These are phyloP conservation scores for Apamea epomidion DNA, from an alignment of 2,888 invertebrate species.

Conservation along the genomic window DNA sequence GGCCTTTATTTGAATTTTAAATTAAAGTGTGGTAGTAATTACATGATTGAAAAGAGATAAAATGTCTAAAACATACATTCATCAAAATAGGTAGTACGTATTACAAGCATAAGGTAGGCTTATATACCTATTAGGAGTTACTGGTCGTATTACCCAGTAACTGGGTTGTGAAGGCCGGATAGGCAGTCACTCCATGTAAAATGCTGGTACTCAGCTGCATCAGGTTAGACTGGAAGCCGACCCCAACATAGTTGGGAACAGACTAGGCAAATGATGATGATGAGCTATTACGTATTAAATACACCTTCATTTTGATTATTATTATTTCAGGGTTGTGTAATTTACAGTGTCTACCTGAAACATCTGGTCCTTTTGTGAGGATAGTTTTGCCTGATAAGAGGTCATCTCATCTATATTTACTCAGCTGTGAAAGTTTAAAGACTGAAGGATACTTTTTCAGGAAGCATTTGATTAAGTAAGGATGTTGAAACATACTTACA, in stretches of 20 bases:
- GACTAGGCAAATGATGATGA: no score
- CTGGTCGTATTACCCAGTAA: no score
- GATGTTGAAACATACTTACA: no score
- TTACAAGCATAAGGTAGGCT: no score
- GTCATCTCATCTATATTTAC: neutral
- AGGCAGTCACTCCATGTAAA: no score
- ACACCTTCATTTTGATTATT: neutral
- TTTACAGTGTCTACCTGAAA: neutral
- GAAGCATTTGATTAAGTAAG: neutral
- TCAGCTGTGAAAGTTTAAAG: neutral
- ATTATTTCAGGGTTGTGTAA: neutral
- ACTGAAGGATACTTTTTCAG: neutral
- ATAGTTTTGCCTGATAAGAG: neutral
- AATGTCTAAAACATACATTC: neutral
- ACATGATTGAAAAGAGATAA: slow-evolving; percentile 26
- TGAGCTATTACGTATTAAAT: neutral
- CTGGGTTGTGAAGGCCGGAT: no score
- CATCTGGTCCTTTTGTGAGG: neutral
- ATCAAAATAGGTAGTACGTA: no score
- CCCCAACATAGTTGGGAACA: no score
- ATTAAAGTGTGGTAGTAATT: slow-evolving; percentile 11
- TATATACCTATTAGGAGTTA: no score
- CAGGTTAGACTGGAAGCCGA: no score
- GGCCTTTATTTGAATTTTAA: slow-evolving; percentile 30
- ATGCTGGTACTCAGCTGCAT: no score